Conservation (phyloP, 2,113 vertebrate species). For the Cromileptes altivelis region DNA sequence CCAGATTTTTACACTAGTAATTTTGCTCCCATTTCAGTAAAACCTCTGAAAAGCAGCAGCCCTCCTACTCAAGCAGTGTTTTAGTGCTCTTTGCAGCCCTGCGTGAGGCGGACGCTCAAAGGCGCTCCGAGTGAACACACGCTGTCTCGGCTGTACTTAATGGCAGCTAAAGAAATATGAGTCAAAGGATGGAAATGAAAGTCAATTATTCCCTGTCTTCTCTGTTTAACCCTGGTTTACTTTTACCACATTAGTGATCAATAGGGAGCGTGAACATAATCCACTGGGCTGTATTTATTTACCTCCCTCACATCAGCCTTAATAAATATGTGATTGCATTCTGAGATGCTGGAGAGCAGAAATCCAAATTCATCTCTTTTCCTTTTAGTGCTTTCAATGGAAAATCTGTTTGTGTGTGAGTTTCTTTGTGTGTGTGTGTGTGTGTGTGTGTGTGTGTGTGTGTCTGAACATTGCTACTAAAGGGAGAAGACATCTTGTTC, state of each 20-base stretch:
- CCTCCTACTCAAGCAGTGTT: slow-evolving; percentile 4
- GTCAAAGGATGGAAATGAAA: slow-evolving; percentile 8
- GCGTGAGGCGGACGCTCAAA: background rate
- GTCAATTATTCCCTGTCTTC: slow-evolving; percentile 32
- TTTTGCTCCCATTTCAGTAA: background rate
- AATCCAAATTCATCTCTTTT: slow-evolving; percentile 13
- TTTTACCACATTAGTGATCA: slow-evolving; percentile 24
- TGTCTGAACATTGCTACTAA: background rate
- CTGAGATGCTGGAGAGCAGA: slow-evolving; percentile 17
- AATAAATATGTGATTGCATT: slow-evolving; percentile 31
- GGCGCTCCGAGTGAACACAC: background rate
- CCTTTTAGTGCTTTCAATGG: slow-evolving; percentile 24
- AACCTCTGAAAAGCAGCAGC: slow-evolving; percentile 9
- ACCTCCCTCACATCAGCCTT: slow-evolving; percentile 35
- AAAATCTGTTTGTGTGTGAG: slow-evolving; percentile 1
- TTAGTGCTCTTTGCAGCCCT: slow-evolving; percentile 1
- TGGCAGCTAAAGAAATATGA: slow-evolving; percentile 23
- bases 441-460: slow-evolving; percentile 7
- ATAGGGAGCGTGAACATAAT: slow-evolving; percentile 21
- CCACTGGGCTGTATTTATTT: slow-evolving; percentile 43
- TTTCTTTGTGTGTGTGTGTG: background rate
- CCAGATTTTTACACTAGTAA: background rate
- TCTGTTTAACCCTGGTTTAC: slow-evolving; percentile 28
- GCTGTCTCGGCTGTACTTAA: background rate
- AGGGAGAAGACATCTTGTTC: slow-evolving; percentile 52